Evolutionary conservation across 2,113 vertebrate species (phyloP).

Genomic region (Labeo rohita): DNA sequence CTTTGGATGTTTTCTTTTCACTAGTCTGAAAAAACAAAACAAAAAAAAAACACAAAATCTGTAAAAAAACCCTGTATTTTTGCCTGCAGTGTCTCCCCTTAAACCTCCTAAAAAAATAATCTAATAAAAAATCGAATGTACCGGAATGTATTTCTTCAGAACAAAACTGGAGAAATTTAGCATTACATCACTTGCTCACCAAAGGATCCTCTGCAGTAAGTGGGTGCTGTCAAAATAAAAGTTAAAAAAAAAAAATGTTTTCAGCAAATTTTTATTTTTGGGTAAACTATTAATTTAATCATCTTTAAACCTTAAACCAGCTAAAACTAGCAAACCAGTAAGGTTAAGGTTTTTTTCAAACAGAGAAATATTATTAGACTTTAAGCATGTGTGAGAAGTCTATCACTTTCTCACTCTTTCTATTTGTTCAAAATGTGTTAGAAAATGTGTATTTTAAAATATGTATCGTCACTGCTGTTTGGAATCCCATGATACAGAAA

Average conservation of each 20-base stretch:
- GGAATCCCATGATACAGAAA: not conserved
- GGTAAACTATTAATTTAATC: not conserved
- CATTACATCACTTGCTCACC: not conserved
- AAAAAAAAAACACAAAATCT: no score
- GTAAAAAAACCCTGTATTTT: no score
- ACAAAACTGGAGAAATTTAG: not conserved
- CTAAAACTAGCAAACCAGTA: not conserved
- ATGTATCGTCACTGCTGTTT: not conserved
- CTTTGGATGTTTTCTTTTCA: no score
- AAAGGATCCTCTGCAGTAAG: not conserved
- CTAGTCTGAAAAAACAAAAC: no score
- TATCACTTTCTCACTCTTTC: not conserved
- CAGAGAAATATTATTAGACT: not conserved
- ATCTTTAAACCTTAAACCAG: not conserved
- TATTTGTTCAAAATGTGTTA: not conserved
- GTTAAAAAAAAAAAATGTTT: not conserved
- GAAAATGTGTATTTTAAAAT: no score
- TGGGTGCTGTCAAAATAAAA: not conserved
- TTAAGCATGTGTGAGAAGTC: not conserved
- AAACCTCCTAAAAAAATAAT: no score
- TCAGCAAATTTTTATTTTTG: not conserved
- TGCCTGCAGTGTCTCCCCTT: no score
- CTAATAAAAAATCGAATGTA: no score
- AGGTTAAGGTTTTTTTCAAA: not conserved
- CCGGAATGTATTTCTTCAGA: no score